These are phyloP conservation scores for Bombylius discolor DNA, from an alignment of 2,888 invertebrate genomes.

Conservation along the genomic window DNA sequence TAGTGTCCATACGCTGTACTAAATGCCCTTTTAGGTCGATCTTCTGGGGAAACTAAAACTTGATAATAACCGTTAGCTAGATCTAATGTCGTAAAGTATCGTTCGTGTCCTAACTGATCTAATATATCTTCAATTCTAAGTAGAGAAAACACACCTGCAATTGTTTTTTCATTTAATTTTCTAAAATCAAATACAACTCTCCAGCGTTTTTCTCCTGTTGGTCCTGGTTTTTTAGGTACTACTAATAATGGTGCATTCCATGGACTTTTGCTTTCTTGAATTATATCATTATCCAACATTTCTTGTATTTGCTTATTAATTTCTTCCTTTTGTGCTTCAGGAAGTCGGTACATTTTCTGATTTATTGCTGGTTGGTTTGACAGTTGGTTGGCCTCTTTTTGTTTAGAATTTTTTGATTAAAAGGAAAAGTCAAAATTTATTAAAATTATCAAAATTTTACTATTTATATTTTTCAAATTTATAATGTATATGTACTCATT, in stretches of 20 bases:
- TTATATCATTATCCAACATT: not conserved
- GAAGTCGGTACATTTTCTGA: not conserved
- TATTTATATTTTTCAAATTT: no score
- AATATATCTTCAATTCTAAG: no score
- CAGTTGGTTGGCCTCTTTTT: no score
- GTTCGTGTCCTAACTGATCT: not conserved
- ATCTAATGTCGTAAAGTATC: not conserved
- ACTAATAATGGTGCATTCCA: conserved; percentile 17
- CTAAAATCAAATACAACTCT: conserved; percentile 17
- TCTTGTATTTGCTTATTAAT: not conserved
- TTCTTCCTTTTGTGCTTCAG: not conserved
- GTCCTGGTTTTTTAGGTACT: conserved; percentile 17
- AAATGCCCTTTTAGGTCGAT: no score
- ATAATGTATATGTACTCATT: no score
- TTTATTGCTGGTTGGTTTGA: not conserved
- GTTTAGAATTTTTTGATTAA: no score
- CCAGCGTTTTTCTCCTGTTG: conserved; percentile 18
- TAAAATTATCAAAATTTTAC: no score
- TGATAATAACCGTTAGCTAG: no score
- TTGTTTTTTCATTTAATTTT: conserved; percentile 15
- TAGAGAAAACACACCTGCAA: conserved; percentile 8
- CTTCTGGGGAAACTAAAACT: no score
- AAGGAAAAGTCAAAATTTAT: no score
- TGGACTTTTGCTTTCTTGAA: conserved; percentile 3
- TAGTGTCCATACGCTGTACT: no score